Evolutionary conservation across 2,888 invertebrate species (phyloP).

Genomic region (Netelia virgata): DNA sequence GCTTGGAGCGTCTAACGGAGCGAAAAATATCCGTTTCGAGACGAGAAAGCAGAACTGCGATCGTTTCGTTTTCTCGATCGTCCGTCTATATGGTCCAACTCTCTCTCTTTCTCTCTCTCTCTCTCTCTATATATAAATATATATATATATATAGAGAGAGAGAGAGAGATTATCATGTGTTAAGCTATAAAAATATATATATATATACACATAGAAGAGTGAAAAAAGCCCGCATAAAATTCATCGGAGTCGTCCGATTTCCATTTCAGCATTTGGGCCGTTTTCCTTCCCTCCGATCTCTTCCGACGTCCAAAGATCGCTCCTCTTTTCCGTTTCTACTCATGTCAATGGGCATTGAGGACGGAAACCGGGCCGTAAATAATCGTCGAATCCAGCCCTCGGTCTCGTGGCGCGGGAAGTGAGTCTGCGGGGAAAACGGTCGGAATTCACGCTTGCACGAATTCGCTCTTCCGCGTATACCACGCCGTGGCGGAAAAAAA

Average conservation of each 20-base stretch:
- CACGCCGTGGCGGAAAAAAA: not conserved
- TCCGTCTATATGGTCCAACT: constrained; percentile 29
- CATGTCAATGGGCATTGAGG: constrained; percentile 60
- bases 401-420: not conserved
- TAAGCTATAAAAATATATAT: constrained; percentile 15
- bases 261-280: constrained; percentile 48
- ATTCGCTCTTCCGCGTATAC: constrained; percentile 40
- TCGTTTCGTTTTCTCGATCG: constrained; percentile 56
- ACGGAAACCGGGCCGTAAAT: constrained; percentile 66
- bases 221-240: constrained; percentile 63
- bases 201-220: constrained; percentile 32
- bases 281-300: constrained; percentile 28
- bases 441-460: constrained; percentile 23
- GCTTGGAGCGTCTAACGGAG: constrained; percentile 61
- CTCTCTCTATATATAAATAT: constrained; percentile 27
- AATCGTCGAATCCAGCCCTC: constrained; percentile 46
- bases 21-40: constrained; percentile 63
- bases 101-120: too few relatives aligned
- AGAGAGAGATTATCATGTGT: not conserved
- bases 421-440: not conserved
- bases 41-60: constrained; percentile 44
- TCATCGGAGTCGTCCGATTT: constrained; percentile 55
- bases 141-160: too few relatives aligned
- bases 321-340: constrained; percentile 51
- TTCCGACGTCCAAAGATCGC: constrained; percentile 30